Evolutionary conservation across 2,888 invertebrate species (phyloP).

Genomic region (Lingula anatina): DNA sequence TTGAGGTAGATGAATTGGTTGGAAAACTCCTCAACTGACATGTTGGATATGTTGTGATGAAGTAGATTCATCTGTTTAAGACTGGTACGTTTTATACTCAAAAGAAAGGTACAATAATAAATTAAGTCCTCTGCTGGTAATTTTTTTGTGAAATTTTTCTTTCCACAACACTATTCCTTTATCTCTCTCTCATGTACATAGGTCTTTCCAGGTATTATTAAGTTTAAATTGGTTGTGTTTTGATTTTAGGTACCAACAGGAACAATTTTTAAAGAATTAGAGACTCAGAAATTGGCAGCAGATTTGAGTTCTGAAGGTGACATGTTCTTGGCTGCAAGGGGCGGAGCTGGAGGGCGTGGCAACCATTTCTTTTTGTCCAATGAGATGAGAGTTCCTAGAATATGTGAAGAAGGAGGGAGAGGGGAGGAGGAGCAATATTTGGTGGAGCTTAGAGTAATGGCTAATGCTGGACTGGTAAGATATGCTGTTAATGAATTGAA

Average conservation of each 20-base stretch:
- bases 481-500: neutral
- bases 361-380: slow-evolving; percentile 85
- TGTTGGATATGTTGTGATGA: too few species aligned
- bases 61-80: too few species aligned
- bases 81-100: too few species aligned
- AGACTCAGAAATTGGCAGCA: slow-evolving; percentile 60
- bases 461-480: slow-evolving; percentile 70
- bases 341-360: slow-evolving; percentile 93
- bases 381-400: slow-evolving; percentile 70
- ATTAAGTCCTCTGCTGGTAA: too few species aligned
- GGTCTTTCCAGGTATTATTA: too few species aligned
- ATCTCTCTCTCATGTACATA: too few species aligned
- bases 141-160: too few species aligned
- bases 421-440: slow-evolving; percentile 65
- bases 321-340: slow-evolving; percentile 88
- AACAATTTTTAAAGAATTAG: slow-evolving; percentile 62
- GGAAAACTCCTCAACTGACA: too few species aligned
- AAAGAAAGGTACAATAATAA: too few species aligned
- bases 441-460: slow-evolving; percentile 86
- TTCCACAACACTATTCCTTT: too few species aligned
- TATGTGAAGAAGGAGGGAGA: slow-evolving; percentile 79
- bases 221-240: neutral
- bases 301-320: slow-evolving; percentile 65
- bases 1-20: slow-evolving; percentile 3
- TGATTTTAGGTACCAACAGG: slow-evolving; percentile 71